Base-by-base conservation (phyloP, 2,888 invertebrate genomes). In the Agapostemon virescens region DNA sequence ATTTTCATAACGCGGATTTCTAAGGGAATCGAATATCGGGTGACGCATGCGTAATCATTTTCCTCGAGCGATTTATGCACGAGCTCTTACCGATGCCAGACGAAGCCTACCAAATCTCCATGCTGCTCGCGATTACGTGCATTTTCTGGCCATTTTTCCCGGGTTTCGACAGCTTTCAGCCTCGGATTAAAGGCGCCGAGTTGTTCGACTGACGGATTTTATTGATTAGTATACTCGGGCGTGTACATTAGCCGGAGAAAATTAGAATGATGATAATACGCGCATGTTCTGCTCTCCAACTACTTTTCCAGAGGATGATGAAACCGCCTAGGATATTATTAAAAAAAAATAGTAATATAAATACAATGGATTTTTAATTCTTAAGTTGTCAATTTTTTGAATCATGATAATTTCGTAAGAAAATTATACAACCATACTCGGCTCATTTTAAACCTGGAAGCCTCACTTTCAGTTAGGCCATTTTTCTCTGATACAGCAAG, bases 1-100 rank as follows among this genome's bases (percentile, higher is more conserved):
- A 70, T 71, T 76, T 63, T 55, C 63, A 33, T 64, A 71, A 75
- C 75, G 30, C 15, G 52, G 23, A 42, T 69, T 58, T 36, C 23
- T 9, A 42, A 26, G 40, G 36, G 36, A 40, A 45, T 23, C 33
- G 36, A 30, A 42, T 42, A 42, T 33, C n/a, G 30, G 36, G 52
- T 38, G 52, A 74, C 23, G 30, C 55, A 42, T 3, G 17, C 67
- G 55, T 30, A 26, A 42, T 11, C 26, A 23, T 36, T 45, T 23
- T 11, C 13, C 20, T 26, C 67, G 40, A 40, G 23, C 40, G 26
- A 40, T 38, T 63, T 63, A 38, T 23, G 38, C 15, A 7, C 17
- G 2, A 13, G 40, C 64, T 40, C 26, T 64, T 40, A 64, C 15
- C 38, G 58, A 33, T 33, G 17, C 7, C 58, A 30, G 58, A 30